Evolutionary conservation across 2,797 vertebrate species (phyloP).

Genomic region (Sebastes minor): DNA sequence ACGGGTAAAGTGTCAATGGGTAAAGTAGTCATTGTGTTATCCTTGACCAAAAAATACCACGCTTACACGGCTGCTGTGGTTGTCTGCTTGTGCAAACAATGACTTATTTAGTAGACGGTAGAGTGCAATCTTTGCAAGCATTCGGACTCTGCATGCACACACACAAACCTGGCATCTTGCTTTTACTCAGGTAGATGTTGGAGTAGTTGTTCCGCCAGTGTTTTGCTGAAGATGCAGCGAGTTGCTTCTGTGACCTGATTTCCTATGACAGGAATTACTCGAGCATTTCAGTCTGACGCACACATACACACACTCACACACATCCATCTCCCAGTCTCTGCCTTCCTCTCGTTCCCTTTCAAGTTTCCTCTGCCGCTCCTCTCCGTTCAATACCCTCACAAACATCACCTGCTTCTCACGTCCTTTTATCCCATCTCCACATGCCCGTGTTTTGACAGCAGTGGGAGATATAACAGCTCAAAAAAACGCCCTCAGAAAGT

Average conservation of each 20-base stretch:
- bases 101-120: conserved; percentile 6
- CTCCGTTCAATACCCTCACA: background rate
- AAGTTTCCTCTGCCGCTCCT: conserved; percentile 26
- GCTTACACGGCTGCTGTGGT: background rate
- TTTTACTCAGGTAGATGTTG: conserved; percentile 10
- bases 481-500: conserved; percentile 18
- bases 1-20: conserved; percentile 18
- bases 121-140: background rate
- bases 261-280: conserved; percentile 73
- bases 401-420: conserved; percentile 34
- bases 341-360: conserved; percentile 27
- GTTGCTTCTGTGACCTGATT: conserved; percentile 78
- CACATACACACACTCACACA: conserved; percentile 13
- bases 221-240: conserved; percentile 50
- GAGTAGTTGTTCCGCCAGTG: conserved; percentile 9
- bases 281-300: conserved; percentile 46
- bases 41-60: conserved; percentile 13
- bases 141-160: background rate
- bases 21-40: conserved; percentile 13
- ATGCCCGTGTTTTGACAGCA: conserved; percentile 37
- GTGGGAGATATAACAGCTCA: conserved; percentile 16
- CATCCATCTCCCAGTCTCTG: conserved; percentile 13
- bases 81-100: background rate
- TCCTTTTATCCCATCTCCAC: conserved; percentile 32
- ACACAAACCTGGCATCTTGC: background rate